Base-by-base conservation (phyloP, 2,113 vertebrate genomes). In the Neogale vison region DNA sequence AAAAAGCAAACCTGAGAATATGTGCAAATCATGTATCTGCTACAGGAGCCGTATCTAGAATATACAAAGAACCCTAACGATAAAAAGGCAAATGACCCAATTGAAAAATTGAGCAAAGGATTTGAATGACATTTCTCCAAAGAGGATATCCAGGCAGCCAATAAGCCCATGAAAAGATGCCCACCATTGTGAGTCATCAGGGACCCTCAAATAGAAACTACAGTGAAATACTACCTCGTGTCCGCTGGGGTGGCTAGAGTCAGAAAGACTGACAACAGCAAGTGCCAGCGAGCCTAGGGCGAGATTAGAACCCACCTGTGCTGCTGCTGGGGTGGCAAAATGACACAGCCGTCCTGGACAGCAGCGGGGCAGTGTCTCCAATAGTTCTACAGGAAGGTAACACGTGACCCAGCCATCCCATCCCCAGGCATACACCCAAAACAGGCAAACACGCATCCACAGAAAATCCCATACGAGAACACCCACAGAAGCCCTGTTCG, bases 211-310 rank as follows among this genome's bases (percentile, higher is more conserved):
- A 42, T 29, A 45, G 50, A 34, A 82, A 29, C 4, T 39, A 31
- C 1, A 8, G 10, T 0, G 21, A 71, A 45, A 26, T 2, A 7
- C 18, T 18, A n/a, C 45, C 86, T 31, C 18, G 18, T 11, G 6
- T 6, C 20, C 12, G 4, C 10, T 0, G 6, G 26, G 57, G 6
- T 1, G 20, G 14, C 23, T 4, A 7, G 39, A 50, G 55, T 8
- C 50, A 29, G 15, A 36, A 39, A 29, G 55, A 8, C 65, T 11
- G 57, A 72, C 59, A 12, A 29, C 2, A 29, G 4, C 42, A 9
- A 36, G 42, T 0, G 31, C 0, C 2, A 17, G 2, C 0, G 3
- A 8, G 2, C 0, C 2, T 20, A 10, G 1, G 45, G 2, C 12
- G 34, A 18, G 8, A 4, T 5, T 23, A 14, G 45, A 14, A 7